Conservation (phyloP, 2,113 vertebrate genomes). For the Corapipo altera region DNA sequence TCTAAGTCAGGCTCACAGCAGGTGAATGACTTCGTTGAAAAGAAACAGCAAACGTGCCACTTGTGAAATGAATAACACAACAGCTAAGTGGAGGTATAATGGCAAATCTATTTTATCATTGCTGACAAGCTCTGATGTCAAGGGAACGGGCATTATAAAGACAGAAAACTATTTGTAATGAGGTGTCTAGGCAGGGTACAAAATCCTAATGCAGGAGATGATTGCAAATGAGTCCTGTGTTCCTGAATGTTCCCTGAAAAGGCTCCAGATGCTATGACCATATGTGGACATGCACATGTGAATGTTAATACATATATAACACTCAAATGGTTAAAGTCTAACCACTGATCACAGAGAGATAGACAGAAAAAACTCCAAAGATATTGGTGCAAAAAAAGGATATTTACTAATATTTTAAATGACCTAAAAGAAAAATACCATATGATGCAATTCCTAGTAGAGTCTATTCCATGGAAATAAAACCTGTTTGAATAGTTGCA, state of each 20-base stretch:
- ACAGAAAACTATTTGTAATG: neutral
- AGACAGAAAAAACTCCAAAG: neutral
- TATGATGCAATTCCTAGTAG: neutral
- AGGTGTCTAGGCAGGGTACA: neutral
- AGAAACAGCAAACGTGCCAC: conserved; percentile 40
- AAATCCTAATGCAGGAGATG: neutral
- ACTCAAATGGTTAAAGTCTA: neutral
- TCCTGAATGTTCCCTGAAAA: neutral
- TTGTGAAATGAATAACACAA: conserved; percentile 50
- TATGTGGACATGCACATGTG: neutral
- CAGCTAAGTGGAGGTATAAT: conserved; percentile 40
- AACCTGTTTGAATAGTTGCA: neutral
- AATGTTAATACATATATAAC: neutral
- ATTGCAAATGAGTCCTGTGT: neutral
- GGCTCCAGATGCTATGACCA: neutral
- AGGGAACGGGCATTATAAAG: neutral
- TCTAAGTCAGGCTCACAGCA: conserved; percentile 20
- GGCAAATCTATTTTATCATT: conserved; percentile 41
- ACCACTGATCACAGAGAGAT: neutral
- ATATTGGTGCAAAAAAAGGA: neutral
- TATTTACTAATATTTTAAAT: neutral
- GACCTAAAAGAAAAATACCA: neutral
- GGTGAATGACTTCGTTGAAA: conserved; percentile 33
- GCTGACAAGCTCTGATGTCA: conserved; percentile 9
- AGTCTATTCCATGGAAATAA: neutral